Conservation (phyloP, 2,797 vertebrate genomes). For the Catostomus latipinnis region DNA sequence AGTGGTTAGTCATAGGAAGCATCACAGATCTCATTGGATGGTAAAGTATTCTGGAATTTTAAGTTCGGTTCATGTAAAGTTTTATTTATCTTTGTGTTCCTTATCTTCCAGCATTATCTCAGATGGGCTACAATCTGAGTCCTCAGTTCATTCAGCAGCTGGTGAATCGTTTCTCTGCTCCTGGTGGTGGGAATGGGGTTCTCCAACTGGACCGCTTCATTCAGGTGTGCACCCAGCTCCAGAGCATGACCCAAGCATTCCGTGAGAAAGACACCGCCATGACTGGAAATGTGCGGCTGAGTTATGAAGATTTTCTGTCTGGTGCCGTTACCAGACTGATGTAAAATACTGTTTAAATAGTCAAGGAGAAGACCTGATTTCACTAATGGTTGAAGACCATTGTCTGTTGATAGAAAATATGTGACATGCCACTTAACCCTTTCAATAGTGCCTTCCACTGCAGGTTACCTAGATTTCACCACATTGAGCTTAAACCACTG, state of each 20-base stretch:
- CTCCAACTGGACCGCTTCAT: constrained; percentile 95
- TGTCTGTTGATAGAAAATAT: constrained; percentile 55
- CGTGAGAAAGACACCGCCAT: constrained; percentile 87
- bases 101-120: constrained; percentile 83
- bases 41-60: no score
- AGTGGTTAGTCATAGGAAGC: no score
- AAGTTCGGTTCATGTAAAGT: neutral
- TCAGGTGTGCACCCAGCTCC: constrained; percentile 94
- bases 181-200: constrained; percentile 50
- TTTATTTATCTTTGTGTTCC: neutral
- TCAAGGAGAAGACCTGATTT: constrained; percentile 22
- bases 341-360: constrained; percentile 70
- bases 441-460: constrained; percentile 44
- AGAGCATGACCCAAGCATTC: constrained; percentile 89
- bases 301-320: constrained; percentile 93
- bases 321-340: constrained; percentile 85
- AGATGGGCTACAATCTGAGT: constrained; percentile 96
- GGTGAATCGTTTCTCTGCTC: constrained; percentile 73
- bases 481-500: constrained; percentile 26
- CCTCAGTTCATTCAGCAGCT: constrained; percentile 90
- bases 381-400: constrained; percentile 33
- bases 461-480: constrained; percentile 15
- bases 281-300: constrained; percentile 83
- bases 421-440: neutral
- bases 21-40: no score